Evolutionary conservation across 2,797 vertebrate species (phyloP).

Genomic region (Schizothorax lantsangensis): DNA sequence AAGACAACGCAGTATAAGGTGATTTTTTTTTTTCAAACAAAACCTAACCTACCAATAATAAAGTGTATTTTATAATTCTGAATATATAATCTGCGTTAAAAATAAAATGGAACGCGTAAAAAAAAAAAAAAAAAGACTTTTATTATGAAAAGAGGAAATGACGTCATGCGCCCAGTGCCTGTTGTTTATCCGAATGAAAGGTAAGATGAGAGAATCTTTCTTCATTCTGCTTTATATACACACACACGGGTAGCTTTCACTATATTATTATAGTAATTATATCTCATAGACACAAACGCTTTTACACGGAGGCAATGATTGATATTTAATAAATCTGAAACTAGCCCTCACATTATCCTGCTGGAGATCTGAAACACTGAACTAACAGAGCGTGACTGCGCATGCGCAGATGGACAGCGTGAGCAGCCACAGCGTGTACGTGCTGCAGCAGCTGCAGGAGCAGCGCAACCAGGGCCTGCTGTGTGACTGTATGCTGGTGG

Average conservation of each 20-base stretch:
- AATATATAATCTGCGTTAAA: neutral
- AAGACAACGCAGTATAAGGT: too few species aligned
- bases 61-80: neutral
- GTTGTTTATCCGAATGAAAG: slow-evolving; percentile 74
- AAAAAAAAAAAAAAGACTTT: neutral
- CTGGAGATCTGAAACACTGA: neutral
- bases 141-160: slow-evolving; percentile 62
- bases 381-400: neutral
- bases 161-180: slow-evolving; percentile 68
- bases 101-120: neutral
- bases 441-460: slow-evolving; percentile 96
- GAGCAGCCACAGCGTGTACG: slow-evolving; percentile 92
- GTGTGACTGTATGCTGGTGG: slow-evolving; percentile 97
- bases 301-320: neutral
- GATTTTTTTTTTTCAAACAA: neutral
- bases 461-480: slow-evolving; percentile 97
- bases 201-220: slow-evolving; percentile 25
- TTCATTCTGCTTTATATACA: too few species aligned
- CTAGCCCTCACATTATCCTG: neutral
- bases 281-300: neutral
- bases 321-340: neutral
- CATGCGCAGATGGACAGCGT: slow-evolving; percentile 83
- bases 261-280: neutral
- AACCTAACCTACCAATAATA: neutral
- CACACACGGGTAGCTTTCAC: neutral